Evolutionary conservation across 2,113 vertebrate species (phyloP).

Genomic region (Gasterosteus aculeatus): DNA sequence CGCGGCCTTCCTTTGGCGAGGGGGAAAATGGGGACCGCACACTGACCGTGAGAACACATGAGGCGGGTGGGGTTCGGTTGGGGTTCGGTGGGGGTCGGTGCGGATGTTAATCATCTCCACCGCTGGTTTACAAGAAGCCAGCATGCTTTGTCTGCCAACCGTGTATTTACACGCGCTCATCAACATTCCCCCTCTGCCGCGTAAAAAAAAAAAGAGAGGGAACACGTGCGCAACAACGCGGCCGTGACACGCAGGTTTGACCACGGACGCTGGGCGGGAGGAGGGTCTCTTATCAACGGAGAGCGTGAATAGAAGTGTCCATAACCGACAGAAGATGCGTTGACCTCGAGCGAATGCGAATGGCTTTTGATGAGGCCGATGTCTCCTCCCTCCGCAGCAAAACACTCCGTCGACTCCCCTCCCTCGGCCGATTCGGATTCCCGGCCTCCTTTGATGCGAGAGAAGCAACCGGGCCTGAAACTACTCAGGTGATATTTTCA

Average conservation of each 20-base stretch:
- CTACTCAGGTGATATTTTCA: slow-evolving; percentile 41
- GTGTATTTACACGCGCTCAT: slow-evolving; percentile 58
- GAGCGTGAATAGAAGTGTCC: slow-evolving; percentile 13
- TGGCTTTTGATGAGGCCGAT: slow-evolving; percentile 26
- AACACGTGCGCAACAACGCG: too few relatives aligned
- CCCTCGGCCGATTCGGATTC: slow-evolving; percentile 23
- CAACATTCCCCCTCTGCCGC: slow-evolving; percentile 46
- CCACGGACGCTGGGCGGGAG: background rate
- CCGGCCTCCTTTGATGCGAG: slow-evolving; percentile 46
- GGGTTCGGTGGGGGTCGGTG: slow-evolving; percentile 46
- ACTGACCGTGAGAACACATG: slow-evolving; percentile 58
- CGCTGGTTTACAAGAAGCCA: slow-evolving; percentile 63
- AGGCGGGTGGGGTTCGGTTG: slow-evolving; percentile 38
- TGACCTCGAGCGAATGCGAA: slow-evolving; percentile 3
- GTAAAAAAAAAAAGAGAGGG: slow-evolving; percentile 3
- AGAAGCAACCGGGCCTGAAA: slow-evolving; percentile 62
- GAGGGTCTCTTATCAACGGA: slow-evolving; percentile 31
- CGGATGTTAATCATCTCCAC: slow-evolving; percentile 72
- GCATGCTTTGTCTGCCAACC: slow-evolving; percentile 53
- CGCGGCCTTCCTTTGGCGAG: slow-evolving; percentile 3
- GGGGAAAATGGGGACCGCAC: slow-evolving; percentile 41
- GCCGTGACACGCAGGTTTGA: background rate
- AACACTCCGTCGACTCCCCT: slow-evolving; percentile 7
- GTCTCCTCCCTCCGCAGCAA: slow-evolving; percentile 25
- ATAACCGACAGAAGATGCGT: slow-evolving; percentile 27